Base-by-base conservation (phyloP, 2,888 invertebrate species). In the Aplocera efformata region DNA sequence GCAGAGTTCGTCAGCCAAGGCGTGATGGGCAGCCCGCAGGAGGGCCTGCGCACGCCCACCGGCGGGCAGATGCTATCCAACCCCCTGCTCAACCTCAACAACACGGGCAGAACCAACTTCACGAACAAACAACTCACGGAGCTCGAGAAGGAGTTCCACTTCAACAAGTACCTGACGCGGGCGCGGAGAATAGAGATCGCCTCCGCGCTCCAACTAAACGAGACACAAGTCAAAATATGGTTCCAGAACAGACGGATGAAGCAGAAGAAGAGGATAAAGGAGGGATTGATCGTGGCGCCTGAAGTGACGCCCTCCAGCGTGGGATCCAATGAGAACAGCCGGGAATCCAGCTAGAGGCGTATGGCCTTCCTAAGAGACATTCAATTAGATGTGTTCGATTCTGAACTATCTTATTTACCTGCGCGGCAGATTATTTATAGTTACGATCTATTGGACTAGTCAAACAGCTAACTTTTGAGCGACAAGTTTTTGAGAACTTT, bases 91-190 rank as follows among this genome's bases (percentile, higher is more conserved):
- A 85, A 83, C 71, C 73, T 85, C 54, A 96, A 95, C 88, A 94
- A 94, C 86, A 96, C 96, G 7, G 98, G 98, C 22, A 91, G 99
- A 37, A 99, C 99, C 24, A 99, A 99, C 89, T 99, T 99, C 90
- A 98, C 98, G 57, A 99, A 99, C 85, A 99, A 99, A 83, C 99
- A 99, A 79, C 92, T 99, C 52, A 99, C 99, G 1, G 99, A 99
- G 82, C 90, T 99, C 56, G 99, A 99, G 79, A 99, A 99, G 76
- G 99, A 99, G 82, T 99, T 99, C 88, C 99, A 99, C 81, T 99
- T 98, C 88, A 98, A 98, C 90, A 98, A 98, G 86, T 99, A 99
- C 89, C 92, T 99, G 67, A 99, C 99, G 24, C 90, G 99, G 59
- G 98, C 98, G 24, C 90, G 99, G 56, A 91, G 99, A 63, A 98